These are phyloP conservation scores for Rhyacophila brunnea DNA, from an alignment of 1,140 invertebrate genomes.

Conservation along the genomic window DNA sequence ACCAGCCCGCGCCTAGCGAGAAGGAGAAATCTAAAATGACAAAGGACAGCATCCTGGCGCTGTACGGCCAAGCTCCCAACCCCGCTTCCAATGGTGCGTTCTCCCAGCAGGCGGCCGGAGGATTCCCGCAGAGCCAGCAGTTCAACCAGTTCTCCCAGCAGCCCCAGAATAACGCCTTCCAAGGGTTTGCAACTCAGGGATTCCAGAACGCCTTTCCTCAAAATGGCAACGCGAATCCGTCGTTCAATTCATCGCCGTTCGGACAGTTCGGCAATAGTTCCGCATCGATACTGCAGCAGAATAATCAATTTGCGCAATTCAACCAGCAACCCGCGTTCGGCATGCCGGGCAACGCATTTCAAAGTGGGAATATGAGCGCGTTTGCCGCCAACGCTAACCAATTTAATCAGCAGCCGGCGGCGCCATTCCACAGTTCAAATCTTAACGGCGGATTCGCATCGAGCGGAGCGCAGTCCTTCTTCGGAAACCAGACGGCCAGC, in stretches of 20 bases:
- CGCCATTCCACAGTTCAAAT: constrained; percentile 19
- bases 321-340: constrained; percentile 6
- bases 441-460: constrained; percentile 22
- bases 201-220: constrained; percentile 12
- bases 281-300: constrained; percentile 11
- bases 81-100: constrained; percentile 14
- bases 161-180: neutral
- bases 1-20: constrained; percentile 72
- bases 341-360: constrained; percentile 1
- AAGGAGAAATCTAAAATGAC: constrained; percentile 81
- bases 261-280: constrained; percentile 14
- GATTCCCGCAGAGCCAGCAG: constrained; percentile 20
- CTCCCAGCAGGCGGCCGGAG: neutral
- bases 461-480: constrained; percentile 12
- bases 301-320: constrained; percentile 23
- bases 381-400: constrained; percentile 11
- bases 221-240: neutral
- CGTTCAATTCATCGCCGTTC: constrained; percentile 3
- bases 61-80: constrained; percentile 71
- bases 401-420: constrained; percentile 4
- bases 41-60: constrained; percentile 90
- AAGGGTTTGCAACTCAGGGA: constrained; percentile 12
- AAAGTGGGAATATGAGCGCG: neutral
- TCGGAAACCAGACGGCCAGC: constrained; percentile 1
- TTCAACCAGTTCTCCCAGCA: constrained; percentile 8